A percentile compares a stretch with the other conserved stretches of the same genome.
Evolutionary conservation across 2,113 vertebrate species (phyloP).

Genomic region (Elgaria multicarinata): DNA sequence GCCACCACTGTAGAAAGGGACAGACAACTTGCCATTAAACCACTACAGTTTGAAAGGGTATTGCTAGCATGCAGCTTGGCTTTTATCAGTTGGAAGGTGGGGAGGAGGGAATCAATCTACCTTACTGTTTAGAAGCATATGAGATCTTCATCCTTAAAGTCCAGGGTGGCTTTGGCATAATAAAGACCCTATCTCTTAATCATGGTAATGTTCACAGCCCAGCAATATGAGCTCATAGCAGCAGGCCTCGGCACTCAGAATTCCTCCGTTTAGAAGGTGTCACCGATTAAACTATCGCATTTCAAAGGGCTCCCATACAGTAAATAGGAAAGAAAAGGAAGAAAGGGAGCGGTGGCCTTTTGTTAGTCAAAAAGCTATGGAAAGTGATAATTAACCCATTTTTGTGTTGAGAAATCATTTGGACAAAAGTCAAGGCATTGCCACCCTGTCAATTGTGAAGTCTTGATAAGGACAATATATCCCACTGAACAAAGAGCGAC

Average conservation of each 20-base stretch:
- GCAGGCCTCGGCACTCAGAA: conserved; percentile 79
- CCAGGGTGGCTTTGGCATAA: conserved; percentile 81
- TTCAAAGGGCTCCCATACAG: conserved; percentile 85
- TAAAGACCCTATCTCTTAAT: conserved; percentile 83
- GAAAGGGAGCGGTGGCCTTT: conserved; percentile 92
- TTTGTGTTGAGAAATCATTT: conserved; percentile 87
- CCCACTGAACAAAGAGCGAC: conserved; percentile 78
- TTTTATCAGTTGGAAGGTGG: conserved; percentile 78
- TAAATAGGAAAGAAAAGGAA: conserved; percentile 87
- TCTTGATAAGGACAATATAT: conserved; percentile 85
- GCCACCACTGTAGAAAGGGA: background rate
- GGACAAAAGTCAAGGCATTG: conserved; percentile 86
- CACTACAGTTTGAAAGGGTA: conserved; percentile 62
- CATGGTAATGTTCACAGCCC: conserved; percentile 78
- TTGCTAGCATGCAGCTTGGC: conserved; percentile 69
- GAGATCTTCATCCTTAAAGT: conserved; percentile 80
- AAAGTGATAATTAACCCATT: conserved; percentile 95
- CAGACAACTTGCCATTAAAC: conserved; percentile 52
- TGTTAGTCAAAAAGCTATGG: conserved; percentile 90
- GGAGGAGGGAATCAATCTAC: conserved; percentile 71
- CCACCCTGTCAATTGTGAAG: conserved; percentile 86
- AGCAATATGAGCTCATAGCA: conserved; percentile 82
- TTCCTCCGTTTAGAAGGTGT: conserved; percentile 81
- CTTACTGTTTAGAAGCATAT: conserved; percentile 72
- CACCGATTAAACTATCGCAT: conserved; percentile 86